Evolutionary conservation across 2,797 vertebrate species (phyloP), one percentile per base, ranked within the genome.

Genomic region (Danio tinwini): DNA sequence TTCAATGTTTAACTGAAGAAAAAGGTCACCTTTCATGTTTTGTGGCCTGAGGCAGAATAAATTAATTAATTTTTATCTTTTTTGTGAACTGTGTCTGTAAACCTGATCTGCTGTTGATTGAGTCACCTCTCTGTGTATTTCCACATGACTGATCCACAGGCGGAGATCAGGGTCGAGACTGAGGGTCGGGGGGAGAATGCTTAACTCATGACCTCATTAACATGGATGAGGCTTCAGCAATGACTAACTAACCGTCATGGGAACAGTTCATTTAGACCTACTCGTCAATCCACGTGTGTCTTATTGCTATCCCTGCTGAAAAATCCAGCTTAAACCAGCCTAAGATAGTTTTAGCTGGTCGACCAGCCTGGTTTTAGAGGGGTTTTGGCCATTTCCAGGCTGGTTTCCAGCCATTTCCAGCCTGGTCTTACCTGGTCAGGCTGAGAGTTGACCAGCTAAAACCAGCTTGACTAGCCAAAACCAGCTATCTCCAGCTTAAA

Each of bases 121-220:
- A 69, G 65, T 69, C 39, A 53, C 68, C 17, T 64, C 21, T 68
- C 9, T 11, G 29, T 81, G 76, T n/a, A 10, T 44, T 82, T 77
- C 45, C 74, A 82, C 37, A 64, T 82, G 69, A 88, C 68, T 79
- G 74, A 86, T 78, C 63, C 49, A 73, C 76, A 49, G 59, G 74
- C 44, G 52, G 72, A 65, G 40, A 74, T 29, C 55, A 29, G 9
- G 29, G 42, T 10, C 39, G 65, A 58, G 61, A 17, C 47, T 14
- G 40, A 19, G 59, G 79, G 63, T 73, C 80, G 39, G 75, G 64
- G 63, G 39, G 76, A 78, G 71, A 64, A 81, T 81, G 75, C 73
- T 61, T 81, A 84, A 84, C 71, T 69, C 64, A 65, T 83, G 75
- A 70, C 70, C 64, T 74, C 58, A 59, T 68, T 65, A 62, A 65